These are phyloP conservation scores for Dicrostonyx torquatus DNA, from an alignment of 2,797 vertebrate genomes.

Conservation along the genomic window DNA sequence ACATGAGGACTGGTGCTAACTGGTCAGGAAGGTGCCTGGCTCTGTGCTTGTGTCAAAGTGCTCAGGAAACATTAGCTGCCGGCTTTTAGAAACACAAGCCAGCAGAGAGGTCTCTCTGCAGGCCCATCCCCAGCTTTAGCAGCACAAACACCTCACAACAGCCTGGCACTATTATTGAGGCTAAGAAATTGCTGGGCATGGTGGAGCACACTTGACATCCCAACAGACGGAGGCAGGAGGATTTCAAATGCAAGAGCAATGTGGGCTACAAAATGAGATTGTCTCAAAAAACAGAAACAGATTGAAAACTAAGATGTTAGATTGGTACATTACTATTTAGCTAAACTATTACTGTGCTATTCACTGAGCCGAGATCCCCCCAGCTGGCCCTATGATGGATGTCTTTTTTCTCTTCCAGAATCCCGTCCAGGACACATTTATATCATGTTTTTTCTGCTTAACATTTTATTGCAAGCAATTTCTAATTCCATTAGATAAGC, in stretches of 20 bases:
- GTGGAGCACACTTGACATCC: background rate
- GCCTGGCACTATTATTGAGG: background rate
- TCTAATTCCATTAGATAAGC: conserved; percentile 61
- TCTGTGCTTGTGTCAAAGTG: background rate
- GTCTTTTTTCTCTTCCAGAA: conserved; percentile 42
- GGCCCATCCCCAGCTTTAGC: background rate
- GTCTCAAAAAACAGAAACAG: background rate
- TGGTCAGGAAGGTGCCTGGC: background rate
- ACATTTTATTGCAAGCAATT: conserved; percentile 52
- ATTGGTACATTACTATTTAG: background rate
- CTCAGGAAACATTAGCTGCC: conserved; percentile 43
- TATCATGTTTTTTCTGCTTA: conserved; percentile 50
- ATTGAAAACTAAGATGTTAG: background rate
- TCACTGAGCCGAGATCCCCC: background rate
- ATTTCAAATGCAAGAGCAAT: background rate
- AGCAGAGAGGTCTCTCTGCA: background rate
- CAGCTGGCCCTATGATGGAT: conserved; percentile 13
- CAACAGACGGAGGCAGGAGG: background rate
- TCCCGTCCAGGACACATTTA: conserved; percentile 7
- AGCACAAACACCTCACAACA: background rate
- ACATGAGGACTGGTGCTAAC: background rate
- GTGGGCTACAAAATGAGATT: background rate
- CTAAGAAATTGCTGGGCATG: background rate
- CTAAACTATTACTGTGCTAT: background rate
- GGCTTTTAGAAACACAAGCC: background rate